A percentile compares a stretch with the other conserved stretches of the same genome.
Evolutionary conservation across 2,888 invertebrate genomes (phyloP).

Genomic region (Parnassius glacialis): DNA sequence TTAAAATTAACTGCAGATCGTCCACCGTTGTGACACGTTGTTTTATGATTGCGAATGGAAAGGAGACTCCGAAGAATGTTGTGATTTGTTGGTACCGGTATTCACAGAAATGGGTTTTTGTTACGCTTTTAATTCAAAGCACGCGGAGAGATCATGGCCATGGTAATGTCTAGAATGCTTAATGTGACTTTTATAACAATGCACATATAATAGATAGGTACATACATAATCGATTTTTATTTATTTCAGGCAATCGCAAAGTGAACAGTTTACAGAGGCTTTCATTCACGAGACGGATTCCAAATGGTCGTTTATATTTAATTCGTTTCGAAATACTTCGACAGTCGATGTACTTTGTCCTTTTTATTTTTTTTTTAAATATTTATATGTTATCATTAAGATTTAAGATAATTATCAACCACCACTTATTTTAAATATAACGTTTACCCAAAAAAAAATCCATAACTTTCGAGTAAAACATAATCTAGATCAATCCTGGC

Average conservation of each 20-base stretch:
- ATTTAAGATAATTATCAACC: no score
- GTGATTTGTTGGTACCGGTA: slow-evolving; percentile 83
- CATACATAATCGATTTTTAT: neutral
- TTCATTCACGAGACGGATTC: slow-evolving; percentile 85
- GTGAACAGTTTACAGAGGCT: slow-evolving; percentile 68
- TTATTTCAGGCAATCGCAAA: slow-evolving; percentile 39
- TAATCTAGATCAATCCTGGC: no score
- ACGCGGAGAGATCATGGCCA: slow-evolving; percentile 79
- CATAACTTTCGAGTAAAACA: no score
- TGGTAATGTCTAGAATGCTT: slow-evolving; percentile 59
- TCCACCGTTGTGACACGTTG: slow-evolving; percentile 81
- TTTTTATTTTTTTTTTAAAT: neutral
- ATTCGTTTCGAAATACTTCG: slow-evolving; percentile 69
- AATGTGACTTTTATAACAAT: slow-evolving; percentile 1
- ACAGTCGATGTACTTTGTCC: slow-evolving; percentile 60
- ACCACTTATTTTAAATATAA: no score
- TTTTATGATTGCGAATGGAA: slow-evolving; percentile 85
- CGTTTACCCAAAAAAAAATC: no score
- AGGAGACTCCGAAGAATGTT: slow-evolving; percentile 84
- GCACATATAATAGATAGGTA: no score
- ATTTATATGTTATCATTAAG: no score
- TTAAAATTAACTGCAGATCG: slow-evolving; percentile 64
- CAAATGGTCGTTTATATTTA: slow-evolving; percentile 83
- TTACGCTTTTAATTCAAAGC: slow-evolving; percentile 85
- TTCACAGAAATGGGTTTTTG: slow-evolving; percentile 89